A percentile compares a stretch with the other conserved stretches of the same genome.
Conservation (phyloP, 30 jellyfish, hydroid and myxozoan genomes). For the Aurelia sp. region DNA sequence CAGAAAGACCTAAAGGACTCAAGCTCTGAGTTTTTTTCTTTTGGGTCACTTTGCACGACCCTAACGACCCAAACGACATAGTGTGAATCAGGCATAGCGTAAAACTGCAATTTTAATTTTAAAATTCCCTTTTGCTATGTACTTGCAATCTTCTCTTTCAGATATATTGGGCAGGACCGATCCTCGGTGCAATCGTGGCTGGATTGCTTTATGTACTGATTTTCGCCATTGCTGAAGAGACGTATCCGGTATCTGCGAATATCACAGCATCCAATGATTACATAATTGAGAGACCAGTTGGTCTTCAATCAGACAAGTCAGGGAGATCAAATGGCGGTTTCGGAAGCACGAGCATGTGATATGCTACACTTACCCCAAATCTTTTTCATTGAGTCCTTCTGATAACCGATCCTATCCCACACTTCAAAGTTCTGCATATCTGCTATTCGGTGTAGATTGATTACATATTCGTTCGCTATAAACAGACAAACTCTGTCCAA, state of each 20-base stretch:
- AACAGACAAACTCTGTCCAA: too few relatives aligned
- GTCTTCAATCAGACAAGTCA: slow-evolving; percentile 10
- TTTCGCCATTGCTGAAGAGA: slow-evolving; percentile 51
- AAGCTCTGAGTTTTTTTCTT: too few relatives aligned
- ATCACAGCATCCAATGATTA: slow-evolving; percentile 23
- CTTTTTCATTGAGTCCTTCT: too few relatives aligned
- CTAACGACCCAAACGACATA: too few relatives aligned
- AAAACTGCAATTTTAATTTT: not conserved
- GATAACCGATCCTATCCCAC: too few relatives aligned
- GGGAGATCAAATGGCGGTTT: slow-evolving; percentile 34
- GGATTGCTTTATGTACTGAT: slow-evolving; percentile 59
- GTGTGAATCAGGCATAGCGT: too few relatives aligned
- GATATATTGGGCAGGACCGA: slow-evolving; percentile 90
- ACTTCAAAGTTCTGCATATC: too few relatives aligned
- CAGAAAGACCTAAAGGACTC: too few relatives aligned
- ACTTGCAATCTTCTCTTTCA: not conserved
- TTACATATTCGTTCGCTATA: too few relatives aligned
- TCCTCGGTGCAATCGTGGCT: slow-evolving; percentile 70
- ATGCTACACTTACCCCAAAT: too few relatives aligned
- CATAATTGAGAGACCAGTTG: slow-evolving; percentile 72
- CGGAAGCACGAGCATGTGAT: slow-evolving; percentile 17
- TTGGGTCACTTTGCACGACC: too few relatives aligned
- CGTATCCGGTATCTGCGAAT: slow-evolving; percentile 32
- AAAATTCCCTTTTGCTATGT: not conserved
- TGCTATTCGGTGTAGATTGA: too few relatives aligned